A percentile compares a stretch with the other conserved stretches of the same genome.
These are phyloP conservation scores for Acanthosepion lycidas DNA, from an alignment of 2,888 invertebrate species.

Conservation along the genomic window DNA sequence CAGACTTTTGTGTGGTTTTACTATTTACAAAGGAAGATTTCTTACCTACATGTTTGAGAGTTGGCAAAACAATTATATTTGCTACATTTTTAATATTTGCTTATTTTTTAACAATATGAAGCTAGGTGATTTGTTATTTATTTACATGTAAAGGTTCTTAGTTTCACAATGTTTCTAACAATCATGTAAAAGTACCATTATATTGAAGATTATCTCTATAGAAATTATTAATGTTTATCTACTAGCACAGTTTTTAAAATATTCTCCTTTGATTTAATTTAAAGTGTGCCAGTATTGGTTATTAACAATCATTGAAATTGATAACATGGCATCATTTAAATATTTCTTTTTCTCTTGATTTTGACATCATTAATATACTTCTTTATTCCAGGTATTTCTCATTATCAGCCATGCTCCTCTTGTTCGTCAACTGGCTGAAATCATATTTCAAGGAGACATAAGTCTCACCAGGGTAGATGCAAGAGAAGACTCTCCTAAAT, in stretches of 20 bases:
- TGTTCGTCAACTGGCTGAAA: conserved; percentile 90
- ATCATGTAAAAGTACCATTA: too few relatives aligned
- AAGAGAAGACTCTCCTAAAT: conserved; percentile 61
- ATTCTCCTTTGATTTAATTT: too few relatives aligned
- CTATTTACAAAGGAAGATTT: not conserved
- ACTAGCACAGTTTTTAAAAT: too few relatives aligned
- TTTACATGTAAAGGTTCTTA: too few relatives aligned
- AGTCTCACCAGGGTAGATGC: conserved; percentile 58
- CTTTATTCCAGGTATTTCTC: conserved; percentile 81
- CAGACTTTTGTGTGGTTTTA: not conserved
- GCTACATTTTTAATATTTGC: not conserved
- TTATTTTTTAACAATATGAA: not conserved
- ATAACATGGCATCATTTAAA: too few relatives aligned
- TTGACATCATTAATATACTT: not conserved
- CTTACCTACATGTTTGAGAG: not conserved
- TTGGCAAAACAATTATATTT: not conserved
- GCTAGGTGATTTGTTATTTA: not conserved
- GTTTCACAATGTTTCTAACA: too few relatives aligned
- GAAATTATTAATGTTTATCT: too few relatives aligned
- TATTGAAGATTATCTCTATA: too few relatives aligned
- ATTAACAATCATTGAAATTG: too few relatives aligned
- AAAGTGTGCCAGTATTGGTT: too few relatives aligned
- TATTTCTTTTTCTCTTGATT: too few relatives aligned
- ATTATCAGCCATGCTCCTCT: conserved; percentile 93
- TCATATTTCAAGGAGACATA: conserved; percentile 87